Conservation (phyloP, 2,888 invertebrate species). For the Crocallis elinguaria region DNA sequence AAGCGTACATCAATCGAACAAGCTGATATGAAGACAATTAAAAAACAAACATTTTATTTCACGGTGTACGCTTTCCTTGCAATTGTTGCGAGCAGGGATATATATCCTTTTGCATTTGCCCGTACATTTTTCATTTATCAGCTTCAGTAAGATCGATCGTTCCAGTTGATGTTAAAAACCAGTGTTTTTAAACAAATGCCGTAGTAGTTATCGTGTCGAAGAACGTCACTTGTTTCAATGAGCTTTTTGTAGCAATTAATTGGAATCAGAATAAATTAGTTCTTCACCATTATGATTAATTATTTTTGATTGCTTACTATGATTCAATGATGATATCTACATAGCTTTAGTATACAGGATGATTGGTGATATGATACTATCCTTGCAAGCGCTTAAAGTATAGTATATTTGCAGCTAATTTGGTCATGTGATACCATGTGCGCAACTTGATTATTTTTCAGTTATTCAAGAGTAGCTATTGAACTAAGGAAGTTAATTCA, state of each 20-base stretch:
- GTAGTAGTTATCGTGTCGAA: conserved; percentile 1
- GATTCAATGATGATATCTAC: no score
- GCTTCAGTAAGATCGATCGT: conserved; percentile 7
- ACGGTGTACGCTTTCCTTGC: not conserved
- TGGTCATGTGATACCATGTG: no score
- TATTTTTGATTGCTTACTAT: no score
- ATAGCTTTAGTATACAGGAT: no score
- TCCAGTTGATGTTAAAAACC: not conserved
- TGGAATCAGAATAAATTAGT: not conserved
- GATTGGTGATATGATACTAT: no score
- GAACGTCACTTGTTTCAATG: not conserved
- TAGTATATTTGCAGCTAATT: no score
- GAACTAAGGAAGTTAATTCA: no score
- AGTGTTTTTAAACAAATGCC: not conserved
- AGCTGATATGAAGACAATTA: no score
- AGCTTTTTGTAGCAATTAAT: conserved; percentile 9
- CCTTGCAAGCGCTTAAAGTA: no score
- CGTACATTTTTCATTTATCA: conserved; percentile 1
- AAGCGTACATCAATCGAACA: no score
- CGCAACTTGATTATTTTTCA: no score
- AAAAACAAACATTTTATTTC: not conserved
- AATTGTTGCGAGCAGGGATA: not conserved
- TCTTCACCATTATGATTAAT: not conserved
- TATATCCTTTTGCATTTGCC: not conserved
- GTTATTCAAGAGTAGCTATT: no score